Evolutionary conservation across 2,113 vertebrate genomes (phyloP).

Genomic region (Nannospalax galili): DNA sequence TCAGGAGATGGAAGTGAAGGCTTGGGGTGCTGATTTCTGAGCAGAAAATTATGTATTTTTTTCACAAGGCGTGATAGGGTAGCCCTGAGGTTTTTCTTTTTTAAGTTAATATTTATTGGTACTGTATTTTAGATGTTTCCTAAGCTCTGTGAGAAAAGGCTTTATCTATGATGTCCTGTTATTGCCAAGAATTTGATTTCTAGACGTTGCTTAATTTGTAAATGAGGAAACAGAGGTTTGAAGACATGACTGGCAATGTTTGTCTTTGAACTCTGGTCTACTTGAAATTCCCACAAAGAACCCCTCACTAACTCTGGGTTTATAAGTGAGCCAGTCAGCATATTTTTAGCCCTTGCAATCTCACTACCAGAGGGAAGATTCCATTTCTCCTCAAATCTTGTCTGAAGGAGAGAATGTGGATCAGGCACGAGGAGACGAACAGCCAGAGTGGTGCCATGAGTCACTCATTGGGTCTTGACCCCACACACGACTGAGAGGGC

Average conservation of each 20-base stretch:
- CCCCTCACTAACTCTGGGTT: not conserved
- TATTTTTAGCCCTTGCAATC: not conserved
- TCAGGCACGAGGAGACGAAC: not conserved
- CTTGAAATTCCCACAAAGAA: not conserved
- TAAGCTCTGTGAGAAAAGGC: not conserved
- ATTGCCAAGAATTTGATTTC: not conserved
- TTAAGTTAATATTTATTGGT: not conserved
- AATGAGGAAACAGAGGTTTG: not conserved
- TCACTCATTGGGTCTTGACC: not conserved
- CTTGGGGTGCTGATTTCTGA: not conserved
- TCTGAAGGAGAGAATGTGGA: not conserved
- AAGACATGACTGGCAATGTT: not conserved
- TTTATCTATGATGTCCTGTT: not conserved
- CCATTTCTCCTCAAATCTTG: not conserved
- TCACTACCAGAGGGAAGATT: not conserved
- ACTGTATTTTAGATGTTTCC: not conserved
- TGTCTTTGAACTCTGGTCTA: not conserved
- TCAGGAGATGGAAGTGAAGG: not conserved
- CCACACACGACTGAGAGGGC: not conserved
- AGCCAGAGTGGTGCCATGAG: not conserved
- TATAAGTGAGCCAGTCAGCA: not conserved
- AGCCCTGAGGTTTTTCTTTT: conserved; percentile 3
- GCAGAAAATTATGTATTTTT: not conserved
- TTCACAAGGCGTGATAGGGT: not conserved
- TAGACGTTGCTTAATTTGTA: not conserved